These are phyloP conservation scores for Muscicapa adusta DNA, from an alignment of 2,113 vertebrate species.

Conservation along the genomic window DNA sequence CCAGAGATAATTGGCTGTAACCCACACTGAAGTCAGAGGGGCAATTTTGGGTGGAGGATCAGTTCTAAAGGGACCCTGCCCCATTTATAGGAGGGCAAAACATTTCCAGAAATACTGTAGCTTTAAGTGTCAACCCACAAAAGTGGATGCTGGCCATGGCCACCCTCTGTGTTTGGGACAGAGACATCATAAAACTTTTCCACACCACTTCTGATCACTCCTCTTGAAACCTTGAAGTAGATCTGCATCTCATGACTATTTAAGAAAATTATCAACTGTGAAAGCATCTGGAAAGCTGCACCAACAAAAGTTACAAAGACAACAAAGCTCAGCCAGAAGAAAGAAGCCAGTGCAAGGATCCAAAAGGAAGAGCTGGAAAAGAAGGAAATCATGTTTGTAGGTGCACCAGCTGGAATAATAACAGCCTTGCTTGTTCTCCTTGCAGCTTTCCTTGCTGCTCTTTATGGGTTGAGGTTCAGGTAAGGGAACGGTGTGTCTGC, in stretches of 20 bases:
- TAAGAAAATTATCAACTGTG: not conserved
- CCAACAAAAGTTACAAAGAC: not conserved
- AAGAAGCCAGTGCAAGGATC: not conserved
- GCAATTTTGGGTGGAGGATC: not conserved
- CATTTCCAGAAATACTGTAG: not conserved
- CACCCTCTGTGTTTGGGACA: not conserved
- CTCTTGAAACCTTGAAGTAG: not conserved
- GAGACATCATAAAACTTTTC: not conserved
- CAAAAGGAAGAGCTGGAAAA: constrained; percentile 34
- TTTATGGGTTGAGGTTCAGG: not conserved
- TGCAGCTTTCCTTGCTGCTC: not conserved
- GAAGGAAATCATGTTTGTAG: not conserved
- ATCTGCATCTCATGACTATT: not conserved
- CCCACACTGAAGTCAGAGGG: not conserved
- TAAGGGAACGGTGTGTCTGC: not conserved
- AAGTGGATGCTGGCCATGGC: not conserved
- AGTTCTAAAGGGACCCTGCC: not conserved
- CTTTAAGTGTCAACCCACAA: not conserved
- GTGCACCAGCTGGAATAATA: constrained; percentile 23
- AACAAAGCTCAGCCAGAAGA: constrained; percentile 18
- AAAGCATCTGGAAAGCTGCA: constrained; percentile 19
- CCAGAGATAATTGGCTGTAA: not conserved
- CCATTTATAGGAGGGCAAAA: not conserved
- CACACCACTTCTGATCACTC: not conserved
- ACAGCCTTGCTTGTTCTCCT: not conserved